A percentile compares a stretch with the other conserved stretches of the same genome.
phyloP scores from a whole-genome alignment of 2,888 invertebrate genomes.

The Sinopyrophorus schimmeli region DNA sequence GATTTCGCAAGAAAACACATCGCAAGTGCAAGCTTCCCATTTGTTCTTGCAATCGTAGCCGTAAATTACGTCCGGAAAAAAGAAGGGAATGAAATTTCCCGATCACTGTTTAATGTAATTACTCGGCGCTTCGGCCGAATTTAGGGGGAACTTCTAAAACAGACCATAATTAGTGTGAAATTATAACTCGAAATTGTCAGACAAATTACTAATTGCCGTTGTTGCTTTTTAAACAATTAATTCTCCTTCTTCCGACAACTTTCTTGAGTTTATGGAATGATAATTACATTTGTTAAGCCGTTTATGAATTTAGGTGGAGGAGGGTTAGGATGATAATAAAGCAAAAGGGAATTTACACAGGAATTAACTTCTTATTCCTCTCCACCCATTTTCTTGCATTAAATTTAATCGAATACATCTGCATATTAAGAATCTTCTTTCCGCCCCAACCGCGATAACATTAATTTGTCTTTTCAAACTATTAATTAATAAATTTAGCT shows the following conservation, averaged over 20 bases:
- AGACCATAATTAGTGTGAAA: constrained; percentile 15
- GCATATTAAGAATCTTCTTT: no score
- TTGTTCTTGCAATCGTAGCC: constrained; percentile 25
- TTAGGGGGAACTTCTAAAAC: constrained; percentile 14
- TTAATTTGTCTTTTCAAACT: no score
- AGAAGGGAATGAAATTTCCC: constrained; percentile 14
- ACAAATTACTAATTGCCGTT: constrained; percentile 17
- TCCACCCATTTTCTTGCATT: no score
- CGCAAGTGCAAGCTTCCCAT: constrained; percentile 23
- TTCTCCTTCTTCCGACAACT: neutral
- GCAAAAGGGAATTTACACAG: no score
- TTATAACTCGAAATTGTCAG: constrained; percentile 15
- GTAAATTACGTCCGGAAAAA: constrained; percentile 23
- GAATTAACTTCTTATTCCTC: no score
- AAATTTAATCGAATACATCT: no score
- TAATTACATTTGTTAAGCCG: constrained; percentile 3
- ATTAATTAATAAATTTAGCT: no score
- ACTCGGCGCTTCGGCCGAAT: constrained; percentile 14
- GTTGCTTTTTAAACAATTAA: constrained; percentile 12
- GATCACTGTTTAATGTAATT: constrained; percentile 18
- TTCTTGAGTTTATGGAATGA: constrained; percentile 2
- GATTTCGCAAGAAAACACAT: constrained; percentile 25
- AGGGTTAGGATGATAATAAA: no score
- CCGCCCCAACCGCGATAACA: no score
- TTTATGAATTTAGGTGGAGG: no score